phyloP scores from a whole-genome alignment of 2,888 invertebrate genomes.

The Piscicola geometra region DNA sequence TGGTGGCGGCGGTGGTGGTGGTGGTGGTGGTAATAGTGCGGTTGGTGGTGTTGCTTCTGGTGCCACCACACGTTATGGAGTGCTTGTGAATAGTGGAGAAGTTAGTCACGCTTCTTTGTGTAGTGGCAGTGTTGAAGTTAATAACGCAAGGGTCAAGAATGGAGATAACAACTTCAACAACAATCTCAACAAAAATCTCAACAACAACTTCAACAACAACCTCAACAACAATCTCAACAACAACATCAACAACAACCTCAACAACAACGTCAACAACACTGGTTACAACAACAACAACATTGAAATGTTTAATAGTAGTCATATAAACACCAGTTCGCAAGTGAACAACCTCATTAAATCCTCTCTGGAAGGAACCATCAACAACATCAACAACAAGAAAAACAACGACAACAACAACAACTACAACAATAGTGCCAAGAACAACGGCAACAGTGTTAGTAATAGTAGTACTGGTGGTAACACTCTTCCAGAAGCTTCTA shows the following conservation, averaged over 20 bases:
- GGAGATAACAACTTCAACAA: no score
- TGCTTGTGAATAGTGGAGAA: no score
- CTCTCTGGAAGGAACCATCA: neutral
- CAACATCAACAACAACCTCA: no score
- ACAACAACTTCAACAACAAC: no score
- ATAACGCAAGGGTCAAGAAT: no score
- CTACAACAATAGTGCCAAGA: neutral
- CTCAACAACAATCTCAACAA: no score
- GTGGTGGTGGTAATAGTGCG: neutral
- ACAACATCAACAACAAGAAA: neutral
- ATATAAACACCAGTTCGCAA: neutral
- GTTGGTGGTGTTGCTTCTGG: neutral
- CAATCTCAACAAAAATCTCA: no score
- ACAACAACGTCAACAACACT: no score
- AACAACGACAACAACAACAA: neutral
- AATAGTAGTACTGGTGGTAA: neutral
- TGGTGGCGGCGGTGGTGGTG: neutral
- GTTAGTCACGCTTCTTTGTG: no score
- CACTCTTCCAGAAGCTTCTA: neutral
- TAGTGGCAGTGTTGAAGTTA: no score
- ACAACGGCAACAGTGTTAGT: neutral
- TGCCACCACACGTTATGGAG: neutral
- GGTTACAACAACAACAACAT: neutral
- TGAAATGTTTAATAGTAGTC: neutral
- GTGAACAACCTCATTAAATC: slow-evolving; percentile 1